A percentile compares a stretch with the other conserved stretches of the same genome.
phyloP scores from a whole-genome alignment of 2,797 vertebrate genomes.

The Tangara arthus region DNA sequence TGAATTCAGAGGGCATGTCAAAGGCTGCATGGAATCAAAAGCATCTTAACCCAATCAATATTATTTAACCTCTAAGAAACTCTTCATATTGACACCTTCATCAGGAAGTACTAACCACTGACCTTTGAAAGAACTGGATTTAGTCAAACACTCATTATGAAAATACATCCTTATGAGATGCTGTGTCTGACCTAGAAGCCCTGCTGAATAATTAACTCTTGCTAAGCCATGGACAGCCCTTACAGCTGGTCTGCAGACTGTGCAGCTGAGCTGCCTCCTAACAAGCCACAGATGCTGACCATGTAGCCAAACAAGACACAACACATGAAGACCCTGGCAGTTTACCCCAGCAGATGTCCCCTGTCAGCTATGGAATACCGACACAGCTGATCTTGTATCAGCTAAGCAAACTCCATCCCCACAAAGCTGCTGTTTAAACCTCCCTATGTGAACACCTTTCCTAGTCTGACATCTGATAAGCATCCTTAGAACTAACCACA shows the following conservation, averaged over 20 bases:
- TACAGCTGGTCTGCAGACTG: not conserved
- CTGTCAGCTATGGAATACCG: not conserved
- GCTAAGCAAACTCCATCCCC: not conserved
- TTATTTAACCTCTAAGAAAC: not conserved
- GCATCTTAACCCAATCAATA: not conserved
- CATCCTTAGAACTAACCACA: not conserved
- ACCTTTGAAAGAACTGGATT: not conserved
- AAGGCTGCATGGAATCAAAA: not conserved
- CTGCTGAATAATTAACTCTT: not conserved
- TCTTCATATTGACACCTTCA: not conserved
- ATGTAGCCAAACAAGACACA: not conserved
- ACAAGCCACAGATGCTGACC: not conserved
- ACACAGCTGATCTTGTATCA: not conserved
- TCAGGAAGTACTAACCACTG: not conserved
- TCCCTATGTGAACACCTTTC: not conserved
- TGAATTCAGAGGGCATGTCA: not conserved
- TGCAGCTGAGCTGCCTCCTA: not conserved
- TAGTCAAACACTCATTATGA: not conserved
- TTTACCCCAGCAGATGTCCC: not conserved
- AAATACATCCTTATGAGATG: not conserved
- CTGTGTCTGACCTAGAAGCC: not conserved
- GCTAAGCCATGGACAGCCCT: not conserved
- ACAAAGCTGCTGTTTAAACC: not conserved
- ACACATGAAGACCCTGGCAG: not conserved
- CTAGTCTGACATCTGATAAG: not conserved